Evolutionary conservation across 1,140 invertebrate genomes (phyloP), one percentile per base, ranked within the genome.

Genomic region (Lepidurus apus): DNA sequence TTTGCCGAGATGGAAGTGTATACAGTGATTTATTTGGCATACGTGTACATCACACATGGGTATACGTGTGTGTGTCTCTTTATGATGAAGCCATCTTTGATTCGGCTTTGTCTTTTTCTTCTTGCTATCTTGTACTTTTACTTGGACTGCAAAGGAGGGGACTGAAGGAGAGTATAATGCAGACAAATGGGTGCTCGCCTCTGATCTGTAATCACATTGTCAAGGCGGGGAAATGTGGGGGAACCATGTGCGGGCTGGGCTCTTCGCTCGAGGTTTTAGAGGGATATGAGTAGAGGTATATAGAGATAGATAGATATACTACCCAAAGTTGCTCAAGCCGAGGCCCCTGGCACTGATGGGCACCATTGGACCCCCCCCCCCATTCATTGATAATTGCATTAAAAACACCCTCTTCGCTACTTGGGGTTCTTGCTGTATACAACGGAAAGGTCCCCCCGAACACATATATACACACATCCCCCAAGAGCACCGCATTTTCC

Each of bases 141-240:
- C 21, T 65, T 13, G 21, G 53, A 21, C 5, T 4, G 13, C 6
- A 17, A 65, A 7, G 13, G 21, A 21, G 53, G n/a, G 53, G 21
- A 65, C 53, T 21, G 47, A 65, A n/a, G 47, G 21, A 65, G 47
- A 65, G 47, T 65, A 21, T 65, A 65, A 65, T 65, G 53, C 53
- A 65, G 53, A 65, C 53, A 65, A 65, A 65, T 65, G 53, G 53
- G 53, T 65, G 21, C 53, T 65, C 53, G 53, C 53, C 53, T 65
- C 53, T 65, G 53, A 65, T 65, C 53, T 65, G 53, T 17, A 65
- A 65, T 65, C 53, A 21, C 53, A 65, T 65, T 65, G 53, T 65
- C 53, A 65, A 65, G 53, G 53, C 53, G 53, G 53, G 53, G 53
- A 65, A 65, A 65, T 65, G 53, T 65, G 53, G 53, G 53, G 53